phyloP scores from a whole-genome alignment of 2,797 vertebrate genomes.

The Platyrinchus mystaceus region DNA sequence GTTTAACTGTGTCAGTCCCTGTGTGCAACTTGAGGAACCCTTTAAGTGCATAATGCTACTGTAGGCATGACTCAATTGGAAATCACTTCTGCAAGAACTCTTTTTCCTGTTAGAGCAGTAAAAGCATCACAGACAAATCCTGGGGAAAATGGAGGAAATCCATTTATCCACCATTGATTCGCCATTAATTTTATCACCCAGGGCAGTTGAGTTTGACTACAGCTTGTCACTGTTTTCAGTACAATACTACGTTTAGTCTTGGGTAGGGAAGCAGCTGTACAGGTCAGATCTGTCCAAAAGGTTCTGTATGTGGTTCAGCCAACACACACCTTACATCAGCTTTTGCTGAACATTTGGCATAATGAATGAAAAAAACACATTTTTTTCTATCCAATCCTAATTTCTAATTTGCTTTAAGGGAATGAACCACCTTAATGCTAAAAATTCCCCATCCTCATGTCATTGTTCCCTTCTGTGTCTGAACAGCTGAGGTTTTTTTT shows the following conservation, averaged over 20 bases:
- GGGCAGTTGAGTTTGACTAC: neutral
- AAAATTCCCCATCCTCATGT: neutral
- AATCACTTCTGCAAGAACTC: neutral
- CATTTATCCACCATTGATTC: too few relatives aligned
- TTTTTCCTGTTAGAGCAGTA: neutral
- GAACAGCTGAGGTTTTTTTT: neutral
- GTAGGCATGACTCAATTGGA: neutral
- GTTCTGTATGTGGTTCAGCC: neutral
- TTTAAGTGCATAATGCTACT: neutral
- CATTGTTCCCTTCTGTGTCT: neutral
- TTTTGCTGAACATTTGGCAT: neutral
- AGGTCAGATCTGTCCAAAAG: neutral
- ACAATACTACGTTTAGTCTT: neutral
- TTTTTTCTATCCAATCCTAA: neutral
- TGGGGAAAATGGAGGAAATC: neutral
- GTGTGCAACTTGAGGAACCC: neutral
- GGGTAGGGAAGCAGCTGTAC: neutral
- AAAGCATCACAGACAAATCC: neutral
- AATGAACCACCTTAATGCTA: neutral
- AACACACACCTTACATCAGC: neutral
- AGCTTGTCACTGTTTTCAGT: neutral
- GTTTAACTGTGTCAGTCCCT: neutral
- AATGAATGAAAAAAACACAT: neutral
- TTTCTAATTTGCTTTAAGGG: neutral
- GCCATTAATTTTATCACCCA: neutral